phyloP scores from a whole-genome alignment of 2,113 vertebrate species.

The Chunga burmeisteri region DNA sequence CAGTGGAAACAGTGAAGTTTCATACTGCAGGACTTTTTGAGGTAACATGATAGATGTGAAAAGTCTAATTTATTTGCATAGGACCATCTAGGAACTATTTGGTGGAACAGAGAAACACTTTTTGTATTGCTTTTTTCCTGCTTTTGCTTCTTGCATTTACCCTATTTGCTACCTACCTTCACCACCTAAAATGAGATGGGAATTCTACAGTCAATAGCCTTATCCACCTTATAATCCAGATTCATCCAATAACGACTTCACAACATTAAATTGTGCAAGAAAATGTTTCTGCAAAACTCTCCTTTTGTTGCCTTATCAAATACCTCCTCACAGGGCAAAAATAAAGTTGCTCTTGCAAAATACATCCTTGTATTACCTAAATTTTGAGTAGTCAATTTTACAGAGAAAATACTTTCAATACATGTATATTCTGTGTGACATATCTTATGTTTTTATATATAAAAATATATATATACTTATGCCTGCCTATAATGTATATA shows the following conservation, averaged over 20 bases:
- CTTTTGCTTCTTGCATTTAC: not conserved
- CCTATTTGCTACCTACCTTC: not conserved
- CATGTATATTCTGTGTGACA: not conserved
- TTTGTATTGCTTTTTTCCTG: not conserved
- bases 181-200: not conserved
- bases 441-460: not conserved
- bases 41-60: not conserved
- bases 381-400: not conserved
- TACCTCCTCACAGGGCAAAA: not conserved
- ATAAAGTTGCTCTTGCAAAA: not conserved
- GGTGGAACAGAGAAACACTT: not conserved
- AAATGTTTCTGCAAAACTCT: not conserved
- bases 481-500: not conserved
- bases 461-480: not conserved
- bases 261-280: not conserved
- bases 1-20: not conserved
- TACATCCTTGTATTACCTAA: not conserved
- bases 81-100: not conserved
- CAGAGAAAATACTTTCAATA: not conserved
- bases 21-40: not conserved
- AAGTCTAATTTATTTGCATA: not conserved
- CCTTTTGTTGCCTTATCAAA: not conserved
- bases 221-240: not conserved
- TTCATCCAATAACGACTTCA: not conserved
- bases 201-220: not conserved